phyloP scores from a whole-genome alignment of 2,888 invertebrate species.

The Melikaiella ostensackeni region DNA sequence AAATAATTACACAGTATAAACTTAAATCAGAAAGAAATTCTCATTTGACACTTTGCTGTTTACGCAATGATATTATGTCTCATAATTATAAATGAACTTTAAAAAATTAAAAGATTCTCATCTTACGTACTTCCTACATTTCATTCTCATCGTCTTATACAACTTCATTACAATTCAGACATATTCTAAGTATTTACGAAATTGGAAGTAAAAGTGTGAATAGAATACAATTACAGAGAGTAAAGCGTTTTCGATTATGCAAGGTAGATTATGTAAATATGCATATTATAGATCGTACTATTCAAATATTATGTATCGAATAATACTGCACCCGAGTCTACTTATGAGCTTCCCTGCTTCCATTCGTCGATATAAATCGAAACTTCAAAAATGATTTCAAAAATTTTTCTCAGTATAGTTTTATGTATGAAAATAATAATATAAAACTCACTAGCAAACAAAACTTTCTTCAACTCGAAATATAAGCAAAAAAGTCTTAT shows the following conservation, averaged over 20 bases:
- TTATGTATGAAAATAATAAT: no score
- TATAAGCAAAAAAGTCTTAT: no score
- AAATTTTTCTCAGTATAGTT: no score
- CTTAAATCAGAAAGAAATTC: neutral
- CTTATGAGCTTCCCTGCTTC: no score
- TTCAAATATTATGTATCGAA: no score
- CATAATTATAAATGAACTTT: neutral
- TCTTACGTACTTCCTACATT: neutral
- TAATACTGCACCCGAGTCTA: no score
- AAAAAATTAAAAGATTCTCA: neutral
- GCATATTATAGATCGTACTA: neutral
- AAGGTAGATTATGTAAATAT: neutral
- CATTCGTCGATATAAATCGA: no score
- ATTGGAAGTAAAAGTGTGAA: neutral
- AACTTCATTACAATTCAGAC: neutral
- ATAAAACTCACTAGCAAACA: no score
- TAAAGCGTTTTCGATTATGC: neutral
- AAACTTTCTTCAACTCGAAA: no score
- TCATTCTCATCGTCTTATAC: neutral
- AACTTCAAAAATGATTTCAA: no score
- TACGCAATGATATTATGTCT: neutral
- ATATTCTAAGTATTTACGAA: neutral
- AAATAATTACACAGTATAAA: neutral
- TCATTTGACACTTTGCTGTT: neutral
- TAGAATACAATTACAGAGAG: conserved; percentile 3